Conservation (phyloP, 2,797 vertebrate species). For the Morelia viridis region DNA sequence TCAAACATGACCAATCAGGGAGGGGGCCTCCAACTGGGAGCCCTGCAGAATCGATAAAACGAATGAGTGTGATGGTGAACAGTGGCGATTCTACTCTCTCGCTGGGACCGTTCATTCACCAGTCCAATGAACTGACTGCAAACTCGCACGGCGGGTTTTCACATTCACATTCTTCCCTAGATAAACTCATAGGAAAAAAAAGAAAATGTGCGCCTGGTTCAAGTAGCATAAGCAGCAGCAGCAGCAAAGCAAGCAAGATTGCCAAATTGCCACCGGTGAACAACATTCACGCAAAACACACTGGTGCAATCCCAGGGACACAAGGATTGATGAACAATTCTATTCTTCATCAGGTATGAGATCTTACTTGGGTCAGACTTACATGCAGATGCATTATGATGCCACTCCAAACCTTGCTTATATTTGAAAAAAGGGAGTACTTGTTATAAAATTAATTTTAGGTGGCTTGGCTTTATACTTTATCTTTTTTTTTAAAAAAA, state of each 20-base stretch:
- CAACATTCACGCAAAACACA: slow-evolving; percentile 93
- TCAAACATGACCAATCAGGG: slow-evolving; percentile 87
- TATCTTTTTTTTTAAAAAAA: background rate
- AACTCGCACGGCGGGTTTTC: slow-evolving; percentile 81
- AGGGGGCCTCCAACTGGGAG: slow-evolving; percentile 86
- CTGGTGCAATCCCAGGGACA: slow-evolving; percentile 86
- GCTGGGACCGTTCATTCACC: slow-evolving; percentile 94
- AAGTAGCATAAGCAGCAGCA: slow-evolving; percentile 66
- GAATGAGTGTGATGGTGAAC: slow-evolving; percentile 99
- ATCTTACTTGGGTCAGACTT: background rate
- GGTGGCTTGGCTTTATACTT: background rate
- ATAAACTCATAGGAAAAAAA: slow-evolving; percentile 91
- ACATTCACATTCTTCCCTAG: slow-evolving; percentile 82
- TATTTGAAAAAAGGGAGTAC: background rate
- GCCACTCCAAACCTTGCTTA: background rate
- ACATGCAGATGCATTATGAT: background rate
- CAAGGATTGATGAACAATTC: slow-evolving; percentile 90
- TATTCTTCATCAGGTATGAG: slow-evolving; percentile 93
- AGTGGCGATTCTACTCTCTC: slow-evolving; percentile 96
- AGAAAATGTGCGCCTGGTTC: slow-evolving; percentile 89
- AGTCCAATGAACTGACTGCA: slow-evolving; percentile 74
- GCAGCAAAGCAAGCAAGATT: slow-evolving; percentile 87
- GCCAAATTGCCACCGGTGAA: slow-evolving; percentile 91
- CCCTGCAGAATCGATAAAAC: slow-evolving; percentile 94
- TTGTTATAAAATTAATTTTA: background rate